Evolutionary conservation across 1,140 invertebrate genomes (phyloP), one percentile per base, ranked within the genome.

Genomic region (Glossosoma conforme): DNA sequence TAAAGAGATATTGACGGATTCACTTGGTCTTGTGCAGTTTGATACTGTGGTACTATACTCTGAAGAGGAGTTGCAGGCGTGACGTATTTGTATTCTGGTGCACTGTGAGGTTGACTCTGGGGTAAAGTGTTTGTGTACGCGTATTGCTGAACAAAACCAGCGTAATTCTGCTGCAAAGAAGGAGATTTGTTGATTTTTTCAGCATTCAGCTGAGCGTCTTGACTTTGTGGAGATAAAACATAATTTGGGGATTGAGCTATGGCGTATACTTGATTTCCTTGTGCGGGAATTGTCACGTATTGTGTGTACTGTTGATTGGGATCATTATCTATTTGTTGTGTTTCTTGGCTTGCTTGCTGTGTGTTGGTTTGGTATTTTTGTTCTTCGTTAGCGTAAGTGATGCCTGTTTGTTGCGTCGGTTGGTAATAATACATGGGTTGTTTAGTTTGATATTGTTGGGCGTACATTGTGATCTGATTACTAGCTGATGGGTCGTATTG

Each of bases 401-500:
- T 5, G 3, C 15, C 8, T 13, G 38, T 10, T 30, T 24, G 10
- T 48, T 54, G 32, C 13, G 5, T 33, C 21, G 44, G 40, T 17
- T 47, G 54, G 37, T 56, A 56, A 30, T 36, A 50, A 38, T 41
- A 19, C n/a, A n/a, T n/a, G n/a, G n/a, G 20, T 41, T 18, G 15
- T 35, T 18, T 33, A 19, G 32, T n/a, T 19, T 56, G 48, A 25
- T 51, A 47, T 17, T 57, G 41, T n/a, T 52, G 18, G 0, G 49
- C 15, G 18, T 57, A 57, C 10, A 41, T 20, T 17, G 22, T 36
- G 10, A 52, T 28, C 30, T 38, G 42, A 21, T 49, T 57, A 18
- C 38, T 48, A 5, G 55, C 17, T 14, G 55, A 57, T n/a, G 47
- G 37, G 18, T 45, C 42, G 33, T 49, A 45, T 10, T 50, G 56